Base-by-base conservation (phyloP, 1,140 invertebrate genomes). In the Drosophila ogumai region DNA sequence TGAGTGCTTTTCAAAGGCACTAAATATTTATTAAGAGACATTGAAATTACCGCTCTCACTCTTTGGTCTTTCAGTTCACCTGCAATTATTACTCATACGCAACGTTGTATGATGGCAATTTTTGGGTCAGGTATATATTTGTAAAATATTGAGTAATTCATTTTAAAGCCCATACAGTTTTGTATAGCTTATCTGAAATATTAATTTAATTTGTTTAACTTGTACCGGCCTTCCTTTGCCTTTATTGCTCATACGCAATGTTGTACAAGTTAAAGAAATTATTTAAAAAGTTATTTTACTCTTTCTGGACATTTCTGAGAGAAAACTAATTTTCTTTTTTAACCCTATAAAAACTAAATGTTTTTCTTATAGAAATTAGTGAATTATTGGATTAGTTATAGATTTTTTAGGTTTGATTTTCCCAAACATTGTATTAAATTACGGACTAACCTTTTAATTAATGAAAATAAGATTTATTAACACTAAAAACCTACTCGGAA, bases 201-300 rank as follows among this genome's bases (percentile, higher is more conserved):
- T 22, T 44, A 13, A 12, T 1, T 44, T 44, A 19, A 0, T 43
- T 43, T 12, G 19, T 44, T 12, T 0, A 6, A 6, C 9, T 3
- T 34, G n/a, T 15, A n/a, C 28, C 7, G 12, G 34, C 12, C 12
- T 15, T 31, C 32, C 12, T 43, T 13, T 31, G 25, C 15, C 49
- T 59, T 47, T 69, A 81, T 81, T 40, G 60, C 77, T 22, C 73
- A 81, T 81, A 85, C 67, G 82, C 74, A 50, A 73, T 60, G 47
- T 74, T 60, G 68, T 46, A 25, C 60, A 22, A 6, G 36, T 63
- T 6, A 28, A 28, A 28, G 25, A 28, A 6, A 28, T 28, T 6
- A 28, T 5, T 6, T 28, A 28, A 5, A 6, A 5, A 13, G 6
- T 13, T 46, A 7, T 10, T 44, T 31, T 10, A 7, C 5, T 1